phyloP scores from a whole-genome alignment of 2,113 vertebrate genomes.

The Merops nubicus region DNA sequence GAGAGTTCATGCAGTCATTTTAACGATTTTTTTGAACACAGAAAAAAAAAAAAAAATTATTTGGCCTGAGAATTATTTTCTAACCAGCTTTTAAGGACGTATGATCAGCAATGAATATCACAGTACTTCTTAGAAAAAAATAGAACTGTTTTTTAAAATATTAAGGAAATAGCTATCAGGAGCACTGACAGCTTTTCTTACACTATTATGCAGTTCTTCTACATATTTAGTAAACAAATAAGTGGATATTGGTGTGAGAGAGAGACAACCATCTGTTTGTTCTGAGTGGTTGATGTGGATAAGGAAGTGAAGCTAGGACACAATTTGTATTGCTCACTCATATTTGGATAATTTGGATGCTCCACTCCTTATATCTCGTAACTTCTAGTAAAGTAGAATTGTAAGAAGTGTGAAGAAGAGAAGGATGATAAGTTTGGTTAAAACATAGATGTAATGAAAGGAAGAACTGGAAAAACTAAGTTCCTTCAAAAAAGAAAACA shows the following conservation, averaged over 20 bases:
- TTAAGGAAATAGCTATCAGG: background rate
- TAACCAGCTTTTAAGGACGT: background rate
- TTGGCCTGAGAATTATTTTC: background rate
- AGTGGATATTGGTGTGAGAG: background rate
- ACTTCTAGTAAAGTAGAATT: background rate
- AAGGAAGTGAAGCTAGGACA: fast-evolving
- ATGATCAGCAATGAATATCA: background rate
- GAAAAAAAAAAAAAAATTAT: background rate
- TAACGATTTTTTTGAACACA: background rate
- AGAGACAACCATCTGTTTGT: background rate
- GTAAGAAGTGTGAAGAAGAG: background rate
- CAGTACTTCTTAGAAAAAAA: background rate
- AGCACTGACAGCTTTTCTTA: background rate
- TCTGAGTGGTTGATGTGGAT: background rate
- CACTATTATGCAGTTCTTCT: background rate
- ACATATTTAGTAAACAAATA: background rate
- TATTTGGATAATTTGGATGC: background rate
- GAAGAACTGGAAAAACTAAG: background rate
- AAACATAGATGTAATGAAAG: background rate
- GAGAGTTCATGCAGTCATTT: background rate
- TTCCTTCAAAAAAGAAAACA: background rate
- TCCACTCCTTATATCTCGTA: background rate
- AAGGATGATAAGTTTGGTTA: background rate
- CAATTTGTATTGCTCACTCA: background rate
- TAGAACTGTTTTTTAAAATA: background rate